These are phyloP conservation scores for Lingula anatina DNA, from an alignment of 2,888 invertebrate species.

Conservation along the genomic window DNA sequence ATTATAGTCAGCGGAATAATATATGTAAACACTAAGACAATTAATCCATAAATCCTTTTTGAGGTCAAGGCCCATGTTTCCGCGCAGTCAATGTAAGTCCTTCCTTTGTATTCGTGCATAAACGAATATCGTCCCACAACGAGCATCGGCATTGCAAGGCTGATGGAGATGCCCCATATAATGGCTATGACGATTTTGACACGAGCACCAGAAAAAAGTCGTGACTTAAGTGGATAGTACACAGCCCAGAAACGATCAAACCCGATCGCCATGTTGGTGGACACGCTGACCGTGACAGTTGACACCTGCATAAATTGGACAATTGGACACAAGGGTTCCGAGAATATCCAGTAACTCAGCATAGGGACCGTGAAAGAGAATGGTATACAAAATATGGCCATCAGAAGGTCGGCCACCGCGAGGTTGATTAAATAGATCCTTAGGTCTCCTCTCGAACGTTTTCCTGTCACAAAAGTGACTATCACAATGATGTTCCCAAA, in stretches of 20 bases:
- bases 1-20: slow-evolving; percentile 51
- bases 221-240: slow-evolving; percentile 41
- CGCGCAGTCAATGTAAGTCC: slow-evolving; percentile 25
- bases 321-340: slow-evolving; percentile 54
- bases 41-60: slow-evolving; percentile 29
- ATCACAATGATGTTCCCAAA: slow-evolving; percentile 55
- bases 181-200: slow-evolving; percentile 46
- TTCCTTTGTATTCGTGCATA: slow-evolving; percentile 5
- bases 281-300: slow-evolving; percentile 54
- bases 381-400: slow-evolving; percentile 86
- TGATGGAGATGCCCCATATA: slow-evolving; percentile 52
- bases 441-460: slow-evolving; percentile 42
- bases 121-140: slow-evolving; percentile 20
- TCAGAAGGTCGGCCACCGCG: slow-evolving; percentile 82
- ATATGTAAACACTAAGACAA: slow-evolving; percentile 37
- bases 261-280: slow-evolving; percentile 55
- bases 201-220: slow-evolving; percentile 47
- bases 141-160: slow-evolving; percentile 51
- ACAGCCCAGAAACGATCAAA: slow-evolving; percentile 52
- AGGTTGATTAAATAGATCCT: slow-evolving; percentile 70
- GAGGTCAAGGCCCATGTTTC: slow-evolving; percentile 19
- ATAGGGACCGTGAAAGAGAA: slow-evolving; percentile 64
- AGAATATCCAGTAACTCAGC: slow-evolving; percentile 54
- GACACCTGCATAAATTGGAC: slow-evolving; percentile 55
- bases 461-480: slow-evolving; percentile 52